phyloP scores from a whole-genome alignment of 2,113 vertebrate genomes.

The Gasterosteus aculeatus region DNA sequence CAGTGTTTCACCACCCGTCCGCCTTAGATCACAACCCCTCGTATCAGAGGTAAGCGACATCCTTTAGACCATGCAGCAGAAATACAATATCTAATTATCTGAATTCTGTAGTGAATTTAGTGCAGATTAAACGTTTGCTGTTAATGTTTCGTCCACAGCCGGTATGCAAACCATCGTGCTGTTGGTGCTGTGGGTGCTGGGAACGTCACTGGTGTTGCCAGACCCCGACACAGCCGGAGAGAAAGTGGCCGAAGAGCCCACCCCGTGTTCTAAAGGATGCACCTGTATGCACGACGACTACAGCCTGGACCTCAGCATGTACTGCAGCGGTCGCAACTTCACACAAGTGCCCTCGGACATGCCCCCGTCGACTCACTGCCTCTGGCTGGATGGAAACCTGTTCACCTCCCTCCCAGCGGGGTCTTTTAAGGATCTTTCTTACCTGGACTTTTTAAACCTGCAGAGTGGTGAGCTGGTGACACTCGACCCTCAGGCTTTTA shows the following conservation, averaged over 20 bases:
- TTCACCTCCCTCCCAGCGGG: constrained; percentile 82
- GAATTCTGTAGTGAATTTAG: neutral
- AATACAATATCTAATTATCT: neutral
- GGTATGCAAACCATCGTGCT: constrained; percentile 75
- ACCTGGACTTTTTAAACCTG: constrained; percentile 91
- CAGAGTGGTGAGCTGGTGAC: constrained; percentile 85
- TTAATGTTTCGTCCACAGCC: constrained; percentile 49
- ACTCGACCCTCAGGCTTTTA: constrained; percentile 88
- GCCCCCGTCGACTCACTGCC: constrained; percentile 79
- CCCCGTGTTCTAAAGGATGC: constrained; percentile 85
- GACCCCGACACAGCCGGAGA: constrained; percentile 66
- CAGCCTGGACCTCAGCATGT: constrained; percentile 87
- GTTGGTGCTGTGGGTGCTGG: constrained; percentile 75
- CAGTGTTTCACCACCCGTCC: constrained; percentile 55
- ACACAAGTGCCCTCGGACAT: constrained; percentile 81
- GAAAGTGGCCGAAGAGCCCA: constrained; percentile 53
- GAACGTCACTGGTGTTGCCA: constrained; percentile 72
- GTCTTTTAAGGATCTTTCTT: constrained; percentile 85
- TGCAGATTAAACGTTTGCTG: neutral
- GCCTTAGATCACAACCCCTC: constrained; percentile 50
- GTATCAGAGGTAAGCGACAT: constrained; percentile 69
- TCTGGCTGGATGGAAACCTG: constrained; percentile 94
- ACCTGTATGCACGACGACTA: constrained; percentile 87
- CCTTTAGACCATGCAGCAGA: neutral
- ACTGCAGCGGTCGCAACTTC: constrained; percentile 90